Conservation (phyloP, 2,797 vertebrate genomes). For the Lagorchestes hirsutus region DNA sequence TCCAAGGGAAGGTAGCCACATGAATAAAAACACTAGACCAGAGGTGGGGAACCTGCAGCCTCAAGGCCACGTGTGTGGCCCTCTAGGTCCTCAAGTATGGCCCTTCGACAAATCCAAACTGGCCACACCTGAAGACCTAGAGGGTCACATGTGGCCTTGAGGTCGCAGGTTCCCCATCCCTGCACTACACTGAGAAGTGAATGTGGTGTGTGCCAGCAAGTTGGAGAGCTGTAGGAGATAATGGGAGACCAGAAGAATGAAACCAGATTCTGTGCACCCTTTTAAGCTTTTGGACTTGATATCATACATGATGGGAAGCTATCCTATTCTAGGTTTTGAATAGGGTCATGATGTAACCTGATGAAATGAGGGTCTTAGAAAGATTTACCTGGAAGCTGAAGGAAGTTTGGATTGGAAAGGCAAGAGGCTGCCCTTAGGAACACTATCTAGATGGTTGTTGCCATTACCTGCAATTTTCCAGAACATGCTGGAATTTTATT, state of each 20-base stretch:
- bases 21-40: neutral
- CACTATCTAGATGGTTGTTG: neutral
- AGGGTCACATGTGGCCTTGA: no score
- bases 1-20: neutral
- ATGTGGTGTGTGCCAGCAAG: neutral
- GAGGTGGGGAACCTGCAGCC: no score
- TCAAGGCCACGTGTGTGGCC: no score
- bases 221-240: neutral
- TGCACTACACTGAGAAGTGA: neutral
- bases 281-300: neutral
- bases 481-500: neutral
- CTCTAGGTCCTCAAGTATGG: no score
- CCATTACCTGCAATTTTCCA: neutral
- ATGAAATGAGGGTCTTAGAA: slow-evolving; percentile 16
- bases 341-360: neutral
- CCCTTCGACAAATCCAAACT: no score
- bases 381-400: neutral
- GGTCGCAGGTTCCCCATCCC: no score
- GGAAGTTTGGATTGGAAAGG: neutral
- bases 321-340: neutral
- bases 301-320: neutral
- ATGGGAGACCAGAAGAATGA: neutral
- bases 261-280: neutral
- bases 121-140: no score
- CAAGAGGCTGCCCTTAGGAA: neutral